These are phyloP conservation scores for Dioctria linearis DNA, from an alignment of 2,888 invertebrate species.

Conservation along the genomic window DNA sequence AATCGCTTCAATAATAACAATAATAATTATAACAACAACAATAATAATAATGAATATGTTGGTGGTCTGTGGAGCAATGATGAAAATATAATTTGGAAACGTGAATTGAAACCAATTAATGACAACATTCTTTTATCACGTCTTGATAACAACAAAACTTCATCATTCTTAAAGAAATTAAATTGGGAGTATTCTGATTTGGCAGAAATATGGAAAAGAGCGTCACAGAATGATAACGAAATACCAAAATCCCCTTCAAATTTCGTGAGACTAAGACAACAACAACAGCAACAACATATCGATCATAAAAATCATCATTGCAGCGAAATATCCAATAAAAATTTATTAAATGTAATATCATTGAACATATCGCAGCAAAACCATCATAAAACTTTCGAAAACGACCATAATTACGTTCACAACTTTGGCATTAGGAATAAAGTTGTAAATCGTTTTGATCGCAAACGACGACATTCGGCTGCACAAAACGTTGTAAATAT, in stretches of 20 bases:
- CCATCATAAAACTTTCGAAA: constrained; percentile 38
- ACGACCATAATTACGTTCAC: constrained; percentile 46
- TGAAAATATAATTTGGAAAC: constrained; percentile 61
- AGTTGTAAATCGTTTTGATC: constrained; percentile 69
- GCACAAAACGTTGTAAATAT: constrained; percentile 63
- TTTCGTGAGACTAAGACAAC: constrained; percentile 8
- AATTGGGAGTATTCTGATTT: constrained; percentile 66
- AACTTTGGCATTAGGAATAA: constrained; percentile 33
- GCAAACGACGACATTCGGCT: constrained; percentile 76
- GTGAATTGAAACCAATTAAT: constrained; percentile 62
- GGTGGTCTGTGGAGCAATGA: constrained; percentile 61
- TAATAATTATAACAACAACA: constrained; percentile 12
- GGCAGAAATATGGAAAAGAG: constrained; percentile 64
- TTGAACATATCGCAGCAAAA: constrained; percentile 48
- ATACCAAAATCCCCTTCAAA: constrained; percentile 6
- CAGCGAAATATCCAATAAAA: constrained; percentile 59
- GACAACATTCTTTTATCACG: constrained; percentile 30
- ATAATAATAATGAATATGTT: constrained; percentile 57
- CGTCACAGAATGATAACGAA: constrained; percentile 57
- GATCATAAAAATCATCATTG: constrained; percentile 34
- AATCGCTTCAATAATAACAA: constrained; percentile 25
- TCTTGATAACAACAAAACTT: constrained; percentile 32
- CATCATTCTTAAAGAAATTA: constrained; percentile 60
- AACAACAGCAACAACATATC: constrained; percentile 22
- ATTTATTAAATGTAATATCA: constrained; percentile 58